These are phyloP conservation scores for Linnaemya vulpina DNA, from an alignment of 2,888 invertebrate species.

Conservation along the genomic window DNA sequence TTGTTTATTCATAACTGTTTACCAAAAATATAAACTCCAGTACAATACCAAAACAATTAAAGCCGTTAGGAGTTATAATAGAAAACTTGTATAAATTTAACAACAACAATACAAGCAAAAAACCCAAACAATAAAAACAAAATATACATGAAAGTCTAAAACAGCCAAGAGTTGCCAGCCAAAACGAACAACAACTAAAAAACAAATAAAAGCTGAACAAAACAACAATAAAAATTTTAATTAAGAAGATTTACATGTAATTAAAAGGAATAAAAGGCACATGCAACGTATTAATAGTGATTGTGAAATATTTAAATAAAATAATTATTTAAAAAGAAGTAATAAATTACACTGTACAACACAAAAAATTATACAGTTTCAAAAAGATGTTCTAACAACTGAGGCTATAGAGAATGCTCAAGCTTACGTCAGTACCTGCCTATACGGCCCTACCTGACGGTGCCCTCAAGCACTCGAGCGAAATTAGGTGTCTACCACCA, in stretches of 20 bases:
- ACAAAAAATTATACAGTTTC: too few relatives aligned
- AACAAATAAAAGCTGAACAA: neutral
- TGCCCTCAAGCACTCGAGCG: too few relatives aligned
- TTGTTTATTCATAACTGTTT: neutral
- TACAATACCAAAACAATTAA: conserved; percentile 35
- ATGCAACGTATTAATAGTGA: conserved; percentile 4
- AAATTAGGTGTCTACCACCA: too few relatives aligned
- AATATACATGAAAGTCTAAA: neutral
- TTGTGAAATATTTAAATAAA: neutral
- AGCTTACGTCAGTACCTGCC: too few relatives aligned
- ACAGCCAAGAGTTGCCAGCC: conserved; percentile 39
- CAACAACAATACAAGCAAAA: conserved; percentile 10
- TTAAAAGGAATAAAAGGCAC: conserved; percentile 1
- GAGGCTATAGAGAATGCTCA: too few relatives aligned
- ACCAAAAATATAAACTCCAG: neutral
- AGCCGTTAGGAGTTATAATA: conserved; percentile 50
- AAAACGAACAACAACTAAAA: conserved; percentile 1
- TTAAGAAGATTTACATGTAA: conserved; percentile 18
- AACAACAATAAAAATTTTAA: neutral
- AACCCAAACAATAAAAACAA: neutral
- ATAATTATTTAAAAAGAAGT: neutral
- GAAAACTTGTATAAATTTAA: conserved; percentile 16
- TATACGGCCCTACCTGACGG: too few relatives aligned
- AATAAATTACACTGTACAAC: neutral
- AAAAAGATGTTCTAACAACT: too few relatives aligned